Evolutionary conservation across 2,888 invertebrate genomes (phyloP).

Genomic region (Clepsis dumicolana): DNA sequence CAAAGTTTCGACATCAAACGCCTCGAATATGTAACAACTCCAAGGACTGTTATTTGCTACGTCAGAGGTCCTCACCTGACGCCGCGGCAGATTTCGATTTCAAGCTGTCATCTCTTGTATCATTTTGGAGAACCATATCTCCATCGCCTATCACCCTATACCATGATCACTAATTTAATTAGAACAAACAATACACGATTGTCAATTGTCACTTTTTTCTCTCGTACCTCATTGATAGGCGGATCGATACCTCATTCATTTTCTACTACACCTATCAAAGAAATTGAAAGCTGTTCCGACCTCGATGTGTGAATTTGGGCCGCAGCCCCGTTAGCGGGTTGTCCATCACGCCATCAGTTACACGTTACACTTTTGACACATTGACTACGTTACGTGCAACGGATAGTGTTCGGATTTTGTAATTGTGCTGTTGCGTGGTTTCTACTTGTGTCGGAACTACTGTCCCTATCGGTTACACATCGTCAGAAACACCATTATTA

Average conservation of each 20-base stretch:
- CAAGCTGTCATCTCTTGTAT: too few relatives aligned
- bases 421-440: conserved; percentile 6
- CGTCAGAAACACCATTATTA: neutral
- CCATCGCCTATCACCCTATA: too few relatives aligned
- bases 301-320: conserved; percentile 40
- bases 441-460: neutral
- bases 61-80: too few relatives aligned
- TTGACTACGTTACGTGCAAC: conserved; percentile 8
- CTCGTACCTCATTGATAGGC: neutral
- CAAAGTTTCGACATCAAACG: too few relatives aligned
- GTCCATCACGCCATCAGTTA: conserved; percentile 42
- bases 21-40: too few relatives aligned
- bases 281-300: conserved; percentile 44
- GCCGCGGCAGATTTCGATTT: too few relatives aligned
- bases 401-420: conserved; percentile 10
- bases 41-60: too few relatives aligned
- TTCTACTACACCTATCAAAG: conserved; percentile 8
- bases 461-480: neutral
- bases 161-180: too few relatives aligned
- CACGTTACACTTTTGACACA: conserved; percentile 12
- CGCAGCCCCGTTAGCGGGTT: conserved; percentile 42
- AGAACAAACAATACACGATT: neutral
- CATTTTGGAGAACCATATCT: too few relatives aligned
- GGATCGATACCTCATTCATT: neutral
- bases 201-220: neutral